Conservation (phyloP, 2,113 vertebrate genomes). For the Perca fluviatilis region DNA sequence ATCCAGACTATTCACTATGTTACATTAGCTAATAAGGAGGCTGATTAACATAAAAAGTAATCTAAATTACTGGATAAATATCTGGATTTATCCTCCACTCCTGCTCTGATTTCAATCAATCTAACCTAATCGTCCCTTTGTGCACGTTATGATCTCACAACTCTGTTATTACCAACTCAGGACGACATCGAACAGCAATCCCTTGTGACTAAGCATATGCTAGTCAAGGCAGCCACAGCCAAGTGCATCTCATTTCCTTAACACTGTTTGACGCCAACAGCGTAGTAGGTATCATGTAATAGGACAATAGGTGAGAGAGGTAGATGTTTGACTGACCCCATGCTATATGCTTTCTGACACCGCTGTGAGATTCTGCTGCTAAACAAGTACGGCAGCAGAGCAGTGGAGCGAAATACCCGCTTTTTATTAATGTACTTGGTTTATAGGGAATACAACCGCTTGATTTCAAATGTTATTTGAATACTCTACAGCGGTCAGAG, state of each 20-base stretch:
- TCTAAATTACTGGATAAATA: not conserved
- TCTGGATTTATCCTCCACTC: not conserved
- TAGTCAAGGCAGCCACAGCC: constrained; percentile 51
- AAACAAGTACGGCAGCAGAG: constrained; percentile 53
- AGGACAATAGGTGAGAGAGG: constrained; percentile 67
- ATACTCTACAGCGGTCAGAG: constrained; percentile 41
- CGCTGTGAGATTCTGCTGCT: constrained; percentile 46
- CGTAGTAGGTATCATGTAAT: constrained; percentile 54
- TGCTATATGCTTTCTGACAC: constrained; percentile 51
- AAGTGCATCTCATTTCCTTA: constrained; percentile 74
- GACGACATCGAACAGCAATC: constrained; percentile 64
- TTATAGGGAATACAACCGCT: constrained; percentile 30
- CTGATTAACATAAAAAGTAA: not conserved
- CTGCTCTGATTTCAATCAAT: not conserved
- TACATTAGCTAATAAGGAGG: not conserved
- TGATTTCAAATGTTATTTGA: constrained; percentile 49
- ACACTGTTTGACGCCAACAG: constrained; percentile 43
- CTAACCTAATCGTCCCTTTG: constrained; percentile 21
- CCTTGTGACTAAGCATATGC: constrained; percentile 64
- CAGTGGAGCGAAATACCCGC: constrained; percentile 39
- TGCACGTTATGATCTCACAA: constrained; percentile 47
- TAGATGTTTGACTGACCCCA: constrained; percentile 73
- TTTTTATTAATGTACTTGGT: constrained; percentile 44
- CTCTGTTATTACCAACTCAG: constrained; percentile 51
- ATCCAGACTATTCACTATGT: not conserved